Conservation (phyloP, 2,113 vertebrate genomes). For the Pseudopodoces humilis region DNA sequence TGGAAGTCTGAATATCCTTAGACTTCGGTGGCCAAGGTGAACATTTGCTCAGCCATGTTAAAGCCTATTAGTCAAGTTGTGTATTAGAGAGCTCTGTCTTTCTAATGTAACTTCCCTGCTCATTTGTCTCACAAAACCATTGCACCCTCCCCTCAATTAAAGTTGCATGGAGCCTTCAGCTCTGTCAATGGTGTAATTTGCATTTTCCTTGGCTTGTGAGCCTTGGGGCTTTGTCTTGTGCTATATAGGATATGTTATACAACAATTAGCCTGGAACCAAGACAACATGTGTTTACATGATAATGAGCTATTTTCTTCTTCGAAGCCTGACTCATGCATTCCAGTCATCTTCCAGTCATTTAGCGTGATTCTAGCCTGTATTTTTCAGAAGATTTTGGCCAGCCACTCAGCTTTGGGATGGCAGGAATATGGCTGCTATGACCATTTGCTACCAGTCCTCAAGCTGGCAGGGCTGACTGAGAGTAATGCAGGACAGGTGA, state of each 20-base stretch:
- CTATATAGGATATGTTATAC: conserved; percentile 35
- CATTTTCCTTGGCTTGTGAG: conserved; percentile 30
- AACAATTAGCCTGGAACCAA: conserved; percentile 35
- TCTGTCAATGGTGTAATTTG: conserved; percentile 16
- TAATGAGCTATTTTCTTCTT: conserved; percentile 26
- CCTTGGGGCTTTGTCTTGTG: conserved; percentile 23
- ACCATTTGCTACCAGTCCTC: not conserved
- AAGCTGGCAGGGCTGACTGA: not conserved
- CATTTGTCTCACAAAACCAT: conserved; percentile 28
- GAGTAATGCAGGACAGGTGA: not conserved
- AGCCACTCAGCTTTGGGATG: not conserved
- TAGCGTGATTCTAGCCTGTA: not conserved
- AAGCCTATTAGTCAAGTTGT: not conserved
- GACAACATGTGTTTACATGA: not conserved
- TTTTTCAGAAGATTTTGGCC: conserved; percentile 3
- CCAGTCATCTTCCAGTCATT: not conserved
- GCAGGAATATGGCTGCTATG: not conserved
- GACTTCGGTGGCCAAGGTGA: not conserved
- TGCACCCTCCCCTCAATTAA: not conserved
- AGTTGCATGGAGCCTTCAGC: conserved; percentile 13
- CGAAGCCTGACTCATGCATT: not conserved
- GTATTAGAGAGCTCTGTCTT: not conserved
- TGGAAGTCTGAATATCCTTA: not conserved
- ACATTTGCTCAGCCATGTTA: not conserved
- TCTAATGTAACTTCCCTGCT: not conserved